Base-by-base conservation (phyloP, 2,888 invertebrate species). In the Tipula unca region DNA sequence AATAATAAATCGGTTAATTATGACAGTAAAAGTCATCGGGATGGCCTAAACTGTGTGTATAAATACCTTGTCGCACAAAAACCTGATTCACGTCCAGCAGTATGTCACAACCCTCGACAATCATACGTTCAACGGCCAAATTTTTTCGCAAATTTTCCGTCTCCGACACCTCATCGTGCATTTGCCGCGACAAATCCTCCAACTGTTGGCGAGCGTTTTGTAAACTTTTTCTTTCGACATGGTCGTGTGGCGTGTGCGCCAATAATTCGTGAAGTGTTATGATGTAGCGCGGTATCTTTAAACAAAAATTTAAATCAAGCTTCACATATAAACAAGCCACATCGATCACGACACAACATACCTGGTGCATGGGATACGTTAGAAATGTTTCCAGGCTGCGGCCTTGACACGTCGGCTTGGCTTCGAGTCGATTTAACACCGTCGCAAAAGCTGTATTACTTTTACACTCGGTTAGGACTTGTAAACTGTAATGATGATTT, bases 291-390 rank as follows among this genome's bases (percentile, higher is more conserved):
- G 97, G 97, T 87, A 98, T 95, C 97, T n/a, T n/a, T 32, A 32
- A 32, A 32, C 5, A 32, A 32, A 32, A 32, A 32, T 32, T 2
- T 1, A 32, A 2, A 32, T 42, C 2, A 29, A 48, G 14, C 6
- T 5, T 29, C 17, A 84, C 3, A 32, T 2, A 1, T n/a, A n/a
- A n/a, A n/a, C n/a, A n/a, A n/a, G n/a, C n/a, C n/a, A n/a, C n/a
- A n/a, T n/a, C n/a, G n/a, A n/a, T n/a, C n/a, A n/a, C n/a, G n/a
- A n/a, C n/a, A 25, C 29, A 85, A 69, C 39, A 85, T 82, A 96
- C 96, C 94, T 97, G 97, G 91, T 97, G 96, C 97, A 98, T 98
- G 20, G 97, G 97, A 91, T 97, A 97, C 1, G 97, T 97, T 86
- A 98, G 92, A 90, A 97, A 97, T 1, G 95, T 96, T 91, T 97